Conservation (phyloP, 1,140 invertebrate genomes). For the Apolygus lucorum region DNA sequence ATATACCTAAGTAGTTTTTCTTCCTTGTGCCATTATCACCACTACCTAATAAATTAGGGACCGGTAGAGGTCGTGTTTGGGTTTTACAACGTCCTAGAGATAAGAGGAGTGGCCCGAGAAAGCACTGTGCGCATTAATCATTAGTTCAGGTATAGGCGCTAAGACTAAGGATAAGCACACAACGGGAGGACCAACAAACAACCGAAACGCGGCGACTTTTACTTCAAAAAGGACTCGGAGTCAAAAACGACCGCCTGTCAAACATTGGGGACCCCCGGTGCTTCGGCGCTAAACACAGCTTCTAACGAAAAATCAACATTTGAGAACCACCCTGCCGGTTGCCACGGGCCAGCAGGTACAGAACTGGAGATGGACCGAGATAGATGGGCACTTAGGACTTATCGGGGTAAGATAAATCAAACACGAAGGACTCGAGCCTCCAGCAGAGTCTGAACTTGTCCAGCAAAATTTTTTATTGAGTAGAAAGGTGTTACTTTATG, state of each 20-base stretch:
- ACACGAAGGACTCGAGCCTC: too few relatives aligned
- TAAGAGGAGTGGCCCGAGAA: not conserved
- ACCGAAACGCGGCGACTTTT: not conserved
- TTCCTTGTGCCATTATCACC: too few relatives aligned
- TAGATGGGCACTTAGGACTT: too few relatives aligned
- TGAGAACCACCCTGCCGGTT: not conserved
- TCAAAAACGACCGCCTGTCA: constrained; percentile 10
- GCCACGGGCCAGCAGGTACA: not conserved
- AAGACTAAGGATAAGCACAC: not conserved
- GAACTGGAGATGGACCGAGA: too few relatives aligned
- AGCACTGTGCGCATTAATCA: not conserved
- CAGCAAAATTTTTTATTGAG: too few relatives aligned
- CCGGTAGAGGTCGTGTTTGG: not conserved
- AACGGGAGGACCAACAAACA: not conserved
- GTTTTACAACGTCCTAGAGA: not conserved
- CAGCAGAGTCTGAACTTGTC: too few relatives aligned
- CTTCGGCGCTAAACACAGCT: not conserved
- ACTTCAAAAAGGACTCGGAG: not conserved
- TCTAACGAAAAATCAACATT: constrained; percentile 14
- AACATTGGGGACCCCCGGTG: not conserved
- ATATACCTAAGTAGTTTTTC: too few relatives aligned
- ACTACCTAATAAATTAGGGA: too few relatives aligned
- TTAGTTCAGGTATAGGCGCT: not conserved
- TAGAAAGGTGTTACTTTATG: too few relatives aligned
- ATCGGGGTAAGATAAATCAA: too few relatives aligned